These are phyloP conservation scores for Ameiurus melas DNA, from an alignment of 2,113 vertebrate genomes.

Conservation along the genomic window DNA sequence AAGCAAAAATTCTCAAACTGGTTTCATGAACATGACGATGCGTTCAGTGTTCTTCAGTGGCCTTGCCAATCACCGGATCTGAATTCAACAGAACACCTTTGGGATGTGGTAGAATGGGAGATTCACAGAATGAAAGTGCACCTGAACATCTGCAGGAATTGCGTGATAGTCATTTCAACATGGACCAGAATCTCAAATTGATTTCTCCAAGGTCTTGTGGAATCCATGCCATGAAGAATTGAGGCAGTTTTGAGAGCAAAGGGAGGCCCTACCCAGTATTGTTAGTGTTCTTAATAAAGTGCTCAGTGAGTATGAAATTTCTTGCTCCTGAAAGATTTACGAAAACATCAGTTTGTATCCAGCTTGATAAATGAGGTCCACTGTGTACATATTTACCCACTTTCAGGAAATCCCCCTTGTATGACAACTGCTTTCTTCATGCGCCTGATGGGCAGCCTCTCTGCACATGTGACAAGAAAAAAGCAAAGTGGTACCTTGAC, in stretches of 20 bases:
- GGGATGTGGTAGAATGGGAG: neutral
- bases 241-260: neutral
- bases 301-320: neutral
- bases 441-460: slow-evolving; percentile 95
- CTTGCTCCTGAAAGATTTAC: neutral
- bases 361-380: neutral
- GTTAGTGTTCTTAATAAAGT: neutral
- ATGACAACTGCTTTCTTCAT: slow-evolving; percentile 97
- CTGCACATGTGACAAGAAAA: slow-evolving; percentile 97
- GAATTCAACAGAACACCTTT: neutral
- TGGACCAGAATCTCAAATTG: neutral
- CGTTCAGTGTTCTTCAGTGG: neutral
- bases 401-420: slow-evolving; percentile 91
- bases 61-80: neutral
- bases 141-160: neutral
- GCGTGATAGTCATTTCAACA: neutral
- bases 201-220: neutral
- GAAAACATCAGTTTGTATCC: neutral
- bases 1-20: neutral
- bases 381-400: slow-evolving; percentile 11
- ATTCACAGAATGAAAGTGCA: neutral
- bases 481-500: slow-evolving; percentile 97
- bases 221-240: neutral
- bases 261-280: neutral
- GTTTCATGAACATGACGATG: neutral